Evolutionary conservation across 2,797 vertebrate genomes (phyloP).

Genomic region (Paramormyrops hopkinsi): DNA sequence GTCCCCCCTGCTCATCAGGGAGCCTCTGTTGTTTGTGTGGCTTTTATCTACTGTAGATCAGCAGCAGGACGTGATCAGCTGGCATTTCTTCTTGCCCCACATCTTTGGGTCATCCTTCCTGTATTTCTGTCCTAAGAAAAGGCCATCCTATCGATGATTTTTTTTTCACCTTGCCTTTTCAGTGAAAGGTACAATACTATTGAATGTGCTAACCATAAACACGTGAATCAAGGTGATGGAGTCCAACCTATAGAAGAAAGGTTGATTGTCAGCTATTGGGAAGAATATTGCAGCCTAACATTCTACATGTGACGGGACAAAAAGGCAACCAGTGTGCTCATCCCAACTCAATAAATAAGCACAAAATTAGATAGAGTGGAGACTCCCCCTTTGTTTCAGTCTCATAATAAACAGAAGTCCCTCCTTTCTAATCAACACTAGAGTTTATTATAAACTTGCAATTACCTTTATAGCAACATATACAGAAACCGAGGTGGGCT

Average conservation of each 20-base stretch:
- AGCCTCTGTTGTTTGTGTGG: slow-evolving; percentile 14
- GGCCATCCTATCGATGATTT: not conserved
- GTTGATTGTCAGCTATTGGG: not conserved
- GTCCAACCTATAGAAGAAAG: slow-evolving; percentile 43
- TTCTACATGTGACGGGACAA: slow-evolving; percentile 16
- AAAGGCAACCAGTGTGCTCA: slow-evolving; percentile 14
- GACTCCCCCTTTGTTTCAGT: not conserved
- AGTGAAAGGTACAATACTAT: not conserved
- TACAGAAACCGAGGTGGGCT: slow-evolving; percentile 13
- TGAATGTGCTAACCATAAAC: not conserved
- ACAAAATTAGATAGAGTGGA: not conserved
- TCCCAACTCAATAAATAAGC: not conserved
- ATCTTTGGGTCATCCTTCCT: not conserved
- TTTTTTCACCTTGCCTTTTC: not conserved
- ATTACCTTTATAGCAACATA: slow-evolving; percentile 22
- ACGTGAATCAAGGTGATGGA: not conserved
- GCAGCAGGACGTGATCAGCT: not conserved
- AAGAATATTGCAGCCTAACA: not conserved
- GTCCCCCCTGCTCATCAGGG: not conserved
- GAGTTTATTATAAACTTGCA: slow-evolving; percentile 25
- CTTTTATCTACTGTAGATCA: slow-evolving; percentile 17
- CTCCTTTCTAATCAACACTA: slow-evolving; percentile 22
- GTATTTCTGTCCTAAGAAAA: not conserved
- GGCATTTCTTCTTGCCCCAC: not conserved
- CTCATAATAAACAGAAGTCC: not conserved